Evolutionary conservation across 2,797 vertebrate species (phyloP).

Genomic region (Tinamus major): DNA sequence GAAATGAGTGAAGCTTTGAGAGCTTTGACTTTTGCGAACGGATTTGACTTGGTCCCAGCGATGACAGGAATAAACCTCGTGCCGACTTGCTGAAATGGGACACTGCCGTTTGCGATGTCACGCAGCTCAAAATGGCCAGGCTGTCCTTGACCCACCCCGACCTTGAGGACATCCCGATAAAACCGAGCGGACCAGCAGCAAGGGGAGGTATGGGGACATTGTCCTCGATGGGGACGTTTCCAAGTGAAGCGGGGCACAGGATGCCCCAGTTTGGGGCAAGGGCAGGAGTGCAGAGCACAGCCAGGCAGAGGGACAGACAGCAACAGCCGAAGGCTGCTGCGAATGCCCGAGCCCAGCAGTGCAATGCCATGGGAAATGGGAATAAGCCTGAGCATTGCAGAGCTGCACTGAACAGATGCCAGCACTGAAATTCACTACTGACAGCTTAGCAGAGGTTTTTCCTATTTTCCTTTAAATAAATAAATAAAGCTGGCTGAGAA

Average conservation of each 20-base stretch:
- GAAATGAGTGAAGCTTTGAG: conserved; percentile 5
- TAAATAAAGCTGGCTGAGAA: background rate
- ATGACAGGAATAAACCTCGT: conserved; percentile 78
- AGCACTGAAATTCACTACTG: background rate
- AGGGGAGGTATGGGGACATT: background rate
- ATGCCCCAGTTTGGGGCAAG: background rate
- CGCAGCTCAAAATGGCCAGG: conserved; percentile 49
- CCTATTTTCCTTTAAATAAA: background rate
- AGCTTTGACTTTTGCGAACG: conserved; percentile 68
- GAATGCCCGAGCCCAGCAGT: background rate
- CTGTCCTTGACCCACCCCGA: conserved; percentile 64
- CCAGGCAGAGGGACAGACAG: background rate
- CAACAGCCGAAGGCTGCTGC: background rate
- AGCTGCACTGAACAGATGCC: background rate
- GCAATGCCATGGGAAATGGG: background rate
- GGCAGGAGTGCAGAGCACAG: background rate
- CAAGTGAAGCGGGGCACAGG: background rate
- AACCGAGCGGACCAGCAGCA: conserved; percentile 20
- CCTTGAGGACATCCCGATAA: conserved; percentile 72
- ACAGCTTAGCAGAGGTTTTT: background rate
- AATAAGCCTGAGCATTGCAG: background rate
- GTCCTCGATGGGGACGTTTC: background rate
- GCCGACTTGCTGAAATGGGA: conserved; percentile 81
- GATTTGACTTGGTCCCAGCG: conserved; percentile 80
- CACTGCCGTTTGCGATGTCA: conserved; percentile 77